These are phyloP conservation scores for Drosophila nigricruria DNA, from an alignment of 2,888 invertebrate genomes.

Conservation along the genomic window DNA sequence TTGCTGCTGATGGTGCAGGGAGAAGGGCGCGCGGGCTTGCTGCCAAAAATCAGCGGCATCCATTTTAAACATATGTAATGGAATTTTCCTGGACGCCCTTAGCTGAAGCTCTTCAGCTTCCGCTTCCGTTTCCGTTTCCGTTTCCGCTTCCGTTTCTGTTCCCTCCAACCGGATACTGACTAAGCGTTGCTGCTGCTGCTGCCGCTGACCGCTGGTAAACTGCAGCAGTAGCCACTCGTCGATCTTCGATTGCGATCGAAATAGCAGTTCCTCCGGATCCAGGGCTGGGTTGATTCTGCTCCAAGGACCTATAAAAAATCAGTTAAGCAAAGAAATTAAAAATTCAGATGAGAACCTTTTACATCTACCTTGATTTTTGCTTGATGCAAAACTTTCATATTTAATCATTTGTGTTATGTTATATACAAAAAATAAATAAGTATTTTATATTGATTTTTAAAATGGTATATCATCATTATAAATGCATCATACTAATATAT, in stretches of 20 bases:
- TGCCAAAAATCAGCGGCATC: constrained; percentile 84
- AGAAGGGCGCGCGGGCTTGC: constrained; percentile 82
- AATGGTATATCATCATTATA: no score
- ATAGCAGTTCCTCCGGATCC: constrained; percentile 59
- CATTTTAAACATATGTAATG: constrained; percentile 75
- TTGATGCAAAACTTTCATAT: no score
- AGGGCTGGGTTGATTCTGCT: constrained; percentile 43
- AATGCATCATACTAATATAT: no score
- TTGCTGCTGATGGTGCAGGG: constrained; percentile 81
- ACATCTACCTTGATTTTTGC: no score
- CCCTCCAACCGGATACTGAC: no score
- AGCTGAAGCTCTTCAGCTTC: constrained; percentile 54
- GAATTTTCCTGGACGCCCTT: constrained; percentile 21
- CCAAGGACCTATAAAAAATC: constrained; percentile 6
- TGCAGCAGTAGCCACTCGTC: constrained; percentile 90
- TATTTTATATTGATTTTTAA: no score
- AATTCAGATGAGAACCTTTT: neutral
- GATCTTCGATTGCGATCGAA: constrained; percentile 83
- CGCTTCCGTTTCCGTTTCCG: constrained; percentile 5
- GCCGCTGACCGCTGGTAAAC: constrained; percentile 84
- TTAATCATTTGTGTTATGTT: no score
- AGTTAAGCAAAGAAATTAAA: neutral
- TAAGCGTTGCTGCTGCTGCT: constrained; percentile 12
- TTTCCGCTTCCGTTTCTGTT: neutral
- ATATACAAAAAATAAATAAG: no score